A percentile compares a stretch with the other conserved stretches of the same genome.
Conservation (phyloP, 35 echinoderm and acorn worm species). For the Holothuria glaberrima region DNA sequence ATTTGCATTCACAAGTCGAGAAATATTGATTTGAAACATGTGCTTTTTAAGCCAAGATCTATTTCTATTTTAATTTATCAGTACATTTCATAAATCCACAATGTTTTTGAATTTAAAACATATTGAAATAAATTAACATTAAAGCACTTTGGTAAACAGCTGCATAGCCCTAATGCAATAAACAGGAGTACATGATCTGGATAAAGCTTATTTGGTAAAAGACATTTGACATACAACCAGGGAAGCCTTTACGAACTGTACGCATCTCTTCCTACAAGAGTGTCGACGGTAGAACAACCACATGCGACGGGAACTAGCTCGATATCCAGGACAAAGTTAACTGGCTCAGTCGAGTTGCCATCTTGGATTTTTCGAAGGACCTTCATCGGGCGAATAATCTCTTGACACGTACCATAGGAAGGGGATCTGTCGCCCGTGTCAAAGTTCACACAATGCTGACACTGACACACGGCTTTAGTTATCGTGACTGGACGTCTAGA, state of each 20-base stretch:
- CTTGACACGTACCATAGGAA: background rate
- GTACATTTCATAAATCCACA: no score
- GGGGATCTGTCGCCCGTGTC: background rate
- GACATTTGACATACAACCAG: no score
- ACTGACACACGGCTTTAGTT: constrained; percentile 35
- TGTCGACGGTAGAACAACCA: constrained; percentile 3
- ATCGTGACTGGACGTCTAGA: constrained; percentile 8
- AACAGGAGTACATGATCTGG: no score
- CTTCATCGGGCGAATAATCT: constrained; percentile 37
- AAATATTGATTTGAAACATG: no score
- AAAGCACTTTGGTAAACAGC: no score
- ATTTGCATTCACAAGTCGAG: no score
- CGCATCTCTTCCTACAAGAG: background rate
- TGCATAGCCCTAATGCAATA: no score
- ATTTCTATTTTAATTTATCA: no score
- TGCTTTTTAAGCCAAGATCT: no score
- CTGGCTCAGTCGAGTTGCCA: background rate
- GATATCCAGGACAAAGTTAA: constrained; percentile 24
- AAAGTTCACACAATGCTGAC: background rate
- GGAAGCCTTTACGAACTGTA: background rate
- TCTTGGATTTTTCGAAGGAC: constrained; percentile 1
- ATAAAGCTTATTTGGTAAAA: no score
- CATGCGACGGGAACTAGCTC: constrained; percentile 31
- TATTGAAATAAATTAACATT: no score
- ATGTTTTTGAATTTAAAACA: no score